Evolutionary conservation across 2,888 invertebrate genomes (phyloP), one percentile per base, ranked within the genome.

Genomic region (Drosophila pegasa): DNA sequence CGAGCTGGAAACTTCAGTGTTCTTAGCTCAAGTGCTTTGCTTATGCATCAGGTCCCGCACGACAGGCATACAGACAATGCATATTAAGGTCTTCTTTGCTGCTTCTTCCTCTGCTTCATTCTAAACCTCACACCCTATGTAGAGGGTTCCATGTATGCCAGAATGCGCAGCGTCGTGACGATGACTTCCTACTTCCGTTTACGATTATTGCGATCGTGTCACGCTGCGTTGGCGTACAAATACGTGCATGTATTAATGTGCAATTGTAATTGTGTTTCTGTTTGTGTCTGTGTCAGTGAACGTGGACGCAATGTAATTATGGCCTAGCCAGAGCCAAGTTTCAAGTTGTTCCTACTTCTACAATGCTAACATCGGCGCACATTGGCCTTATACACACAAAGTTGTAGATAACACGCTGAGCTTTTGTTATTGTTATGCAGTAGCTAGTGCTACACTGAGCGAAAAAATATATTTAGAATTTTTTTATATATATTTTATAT

Each of bases 101-200:
- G 5, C 27, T 27, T 7, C 47, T 31, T 14, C 12, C 14, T 12
- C 25, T 27, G 12, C 9, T 29, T 18, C 18, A 29, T 29, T 29
- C 29, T 31, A 3, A 31, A 6, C 14, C 10, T 16, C 43, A 45
- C 25, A 4, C 38, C 40, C 18, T 50, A 10, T 57, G n/a, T n/a
- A 60, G 56, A 60, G 56, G 59, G 55, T 65, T 38, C 60, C 52
- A 40, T 59, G 31, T 43, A 43, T n/a, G 29, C 27, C 54, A 74
- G 77, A 77, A 79, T 71, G 71, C 63, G 48, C 71, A 64, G 22
- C 58, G 56, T 73, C 78, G 74, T 72, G 78, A 67, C 80, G 61
- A 67, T 71, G 45, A 78, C 78, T 78, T 78, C 78, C 77, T 78
- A 80, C 76, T 78, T 78, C 80, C 78, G 78, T 76, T 77, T 55